Percentiles rank a stretch among this genome's conserved stretches.
Evolutionary conservation across 2,113 vertebrate species (phyloP).

Genomic region (Peromyscus maniculatus): DNA sequence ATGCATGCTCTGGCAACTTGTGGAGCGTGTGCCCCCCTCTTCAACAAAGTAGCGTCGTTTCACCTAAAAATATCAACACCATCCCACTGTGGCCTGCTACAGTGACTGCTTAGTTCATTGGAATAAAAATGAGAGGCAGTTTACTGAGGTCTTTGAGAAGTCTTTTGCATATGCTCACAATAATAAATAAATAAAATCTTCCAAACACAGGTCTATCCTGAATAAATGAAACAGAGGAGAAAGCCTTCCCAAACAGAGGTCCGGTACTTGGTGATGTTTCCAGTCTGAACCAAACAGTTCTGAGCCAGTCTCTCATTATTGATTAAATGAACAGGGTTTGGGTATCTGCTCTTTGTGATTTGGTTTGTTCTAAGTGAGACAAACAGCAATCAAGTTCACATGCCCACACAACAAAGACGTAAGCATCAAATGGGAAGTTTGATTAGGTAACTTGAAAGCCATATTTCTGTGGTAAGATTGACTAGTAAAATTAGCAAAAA

Average conservation of each 20-base stretch:
- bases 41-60: slow-evolving; percentile 44
- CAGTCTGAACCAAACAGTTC: slow-evolving; percentile 23
- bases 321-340: background rate
- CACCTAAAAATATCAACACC: slow-evolving; percentile 22
- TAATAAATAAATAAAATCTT: background rate
- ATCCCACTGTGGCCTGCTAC: background rate
- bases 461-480: slow-evolving; percentile 1
- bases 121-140: background rate
- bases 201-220: background rate
- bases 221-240: slow-evolving; percentile 22
- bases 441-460: background rate
- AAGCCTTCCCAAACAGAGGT: background rate
- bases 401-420: background rate
- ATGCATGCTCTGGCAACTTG: background rate
- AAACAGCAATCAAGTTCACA: background rate
- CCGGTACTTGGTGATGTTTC: background rate
- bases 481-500: slow-evolving; percentile 2
- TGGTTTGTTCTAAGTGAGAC: background rate
- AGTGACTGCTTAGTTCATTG: background rate
- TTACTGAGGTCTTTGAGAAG: background rate
- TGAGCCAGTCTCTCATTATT: slow-evolving; percentile 16
- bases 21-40: background rate
- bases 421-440: background rate
- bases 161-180: background rate
- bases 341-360: slow-evolving; percentile 40